A percentile compares a stretch with the other conserved stretches of the same genome.
Evolutionary conservation across 2,888 invertebrate species (phyloP).

Genomic region (Leptinotarsa rubiginosa): DNA sequence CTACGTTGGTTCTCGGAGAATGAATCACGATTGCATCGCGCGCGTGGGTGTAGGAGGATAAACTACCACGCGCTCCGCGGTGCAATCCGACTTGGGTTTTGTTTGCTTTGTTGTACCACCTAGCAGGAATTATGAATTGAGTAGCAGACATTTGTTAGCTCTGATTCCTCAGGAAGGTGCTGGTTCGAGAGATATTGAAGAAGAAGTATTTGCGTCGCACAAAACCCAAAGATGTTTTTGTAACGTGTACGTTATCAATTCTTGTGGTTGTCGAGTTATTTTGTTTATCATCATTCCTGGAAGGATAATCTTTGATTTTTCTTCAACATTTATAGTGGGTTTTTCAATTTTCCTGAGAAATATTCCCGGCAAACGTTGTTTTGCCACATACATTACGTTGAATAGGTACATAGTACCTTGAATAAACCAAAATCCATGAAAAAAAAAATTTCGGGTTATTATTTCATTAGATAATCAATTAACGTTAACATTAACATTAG

Average conservation of each 20-base stretch:
- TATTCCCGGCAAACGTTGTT: no score
- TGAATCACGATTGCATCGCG: constrained; percentile 25
- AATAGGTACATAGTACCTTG: no score
- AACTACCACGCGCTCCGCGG: constrained; percentile 43
- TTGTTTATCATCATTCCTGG: neutral
- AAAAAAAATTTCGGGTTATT: no score
- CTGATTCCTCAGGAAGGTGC: neutral
- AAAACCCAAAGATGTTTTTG: neutral
- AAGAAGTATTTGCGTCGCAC: neutral
- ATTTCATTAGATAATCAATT: no score
- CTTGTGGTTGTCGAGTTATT: neutral
- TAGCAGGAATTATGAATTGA: constrained; percentile 34
- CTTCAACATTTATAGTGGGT: no score
- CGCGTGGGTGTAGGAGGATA: constrained; percentile 44
- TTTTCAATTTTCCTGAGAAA: no score
- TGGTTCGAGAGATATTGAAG: neutral
- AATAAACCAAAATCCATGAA: no score
- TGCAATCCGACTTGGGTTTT: constrained; percentile 33
- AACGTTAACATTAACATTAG: no score
- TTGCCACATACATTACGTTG: no score
- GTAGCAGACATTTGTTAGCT: constrained; percentile 7
- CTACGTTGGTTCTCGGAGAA: neutral
- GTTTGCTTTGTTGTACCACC: constrained; percentile 42
- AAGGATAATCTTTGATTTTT: no score
- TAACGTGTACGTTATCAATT: neutral